phyloP scores from a whole-genome alignment of 2,113 vertebrate genomes.

The Dipodomys merriami region DNA sequence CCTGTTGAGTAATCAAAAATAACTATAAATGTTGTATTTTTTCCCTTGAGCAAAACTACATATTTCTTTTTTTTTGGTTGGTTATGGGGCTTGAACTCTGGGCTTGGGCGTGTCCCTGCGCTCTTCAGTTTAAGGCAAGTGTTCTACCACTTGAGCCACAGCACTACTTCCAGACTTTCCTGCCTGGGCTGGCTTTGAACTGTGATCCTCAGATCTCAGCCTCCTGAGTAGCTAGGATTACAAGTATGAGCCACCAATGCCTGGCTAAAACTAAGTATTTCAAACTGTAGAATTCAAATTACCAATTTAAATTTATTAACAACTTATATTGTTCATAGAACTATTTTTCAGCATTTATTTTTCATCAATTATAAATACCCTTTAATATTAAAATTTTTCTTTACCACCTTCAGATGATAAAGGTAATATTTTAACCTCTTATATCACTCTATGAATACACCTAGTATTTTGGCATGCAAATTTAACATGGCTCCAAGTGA shows the following conservation, averaged over 20 bases:
- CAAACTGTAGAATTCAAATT: conserved; percentile 49
- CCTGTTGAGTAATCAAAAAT: conserved; percentile 85
- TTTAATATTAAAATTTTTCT: conserved; percentile 52
- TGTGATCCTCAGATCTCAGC: too few species aligned
- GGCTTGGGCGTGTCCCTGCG: too few species aligned
- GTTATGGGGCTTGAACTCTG: too few species aligned
- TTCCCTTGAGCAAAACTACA: conserved; percentile 41
- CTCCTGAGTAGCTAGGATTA: too few species aligned
- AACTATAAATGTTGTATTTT: conserved; percentile 49
- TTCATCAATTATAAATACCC: conserved; percentile 20
- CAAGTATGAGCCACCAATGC: too few species aligned
- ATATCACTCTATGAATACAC: not conserved
- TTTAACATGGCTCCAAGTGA: conserved; percentile 37
- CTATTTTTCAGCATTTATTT: conserved; percentile 51
- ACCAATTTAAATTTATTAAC: conserved; percentile 42
- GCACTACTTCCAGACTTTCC: too few species aligned
- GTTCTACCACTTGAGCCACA: too few species aligned
- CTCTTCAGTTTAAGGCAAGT: too few species aligned
- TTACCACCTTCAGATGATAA: conserved; percentile 17
- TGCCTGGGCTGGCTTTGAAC: too few species aligned
- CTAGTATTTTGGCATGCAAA: conserved; percentile 22
- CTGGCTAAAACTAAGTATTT: conserved; percentile 27
- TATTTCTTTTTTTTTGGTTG: not conserved
- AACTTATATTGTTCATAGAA: not conserved
- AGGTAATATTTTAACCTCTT: conserved; percentile 20